These are phyloP conservation scores for Myiothlypis coronata DNA, from an alignment of 2,797 vertebrate genomes.

Conservation along the genomic window DNA sequence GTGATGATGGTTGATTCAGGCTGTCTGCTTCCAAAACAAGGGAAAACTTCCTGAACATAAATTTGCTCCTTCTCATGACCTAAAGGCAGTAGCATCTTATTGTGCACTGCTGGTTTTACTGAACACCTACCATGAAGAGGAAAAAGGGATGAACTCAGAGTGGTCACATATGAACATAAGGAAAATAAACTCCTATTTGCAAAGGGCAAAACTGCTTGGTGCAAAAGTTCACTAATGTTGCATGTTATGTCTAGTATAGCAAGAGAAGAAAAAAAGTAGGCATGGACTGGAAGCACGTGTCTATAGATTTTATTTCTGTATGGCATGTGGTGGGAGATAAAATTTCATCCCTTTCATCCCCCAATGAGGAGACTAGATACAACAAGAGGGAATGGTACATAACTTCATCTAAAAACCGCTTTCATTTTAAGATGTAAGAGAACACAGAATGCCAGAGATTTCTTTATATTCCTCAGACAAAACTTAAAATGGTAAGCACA, in stretches of 20 bases:
- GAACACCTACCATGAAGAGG: neutral
- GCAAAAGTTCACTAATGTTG: neutral
- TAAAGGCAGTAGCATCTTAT: neutral
- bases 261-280: neutral
- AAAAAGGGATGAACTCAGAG: neutral
- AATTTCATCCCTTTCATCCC: neutral
- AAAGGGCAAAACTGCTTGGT: neutral
- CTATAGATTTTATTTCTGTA: neutral
- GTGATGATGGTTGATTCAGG: neutral
- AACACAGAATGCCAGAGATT: neutral
- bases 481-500: neutral
- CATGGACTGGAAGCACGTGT: neutral
- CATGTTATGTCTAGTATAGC: neutral
- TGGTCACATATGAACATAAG: neutral
- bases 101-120: neutral
- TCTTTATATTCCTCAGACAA: neutral
- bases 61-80: neutral
- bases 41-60: neutral
- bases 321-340: neutral
- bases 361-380: neutral
- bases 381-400: neutral
- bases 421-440: neutral
- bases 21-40: neutral
- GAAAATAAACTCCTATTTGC: neutral
- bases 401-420: neutral